Evolutionary conservation across 2,113 vertebrate species (phyloP), one percentile per base, ranked within the genome.

Genomic region (Phoxinus phoxinus): DNA sequence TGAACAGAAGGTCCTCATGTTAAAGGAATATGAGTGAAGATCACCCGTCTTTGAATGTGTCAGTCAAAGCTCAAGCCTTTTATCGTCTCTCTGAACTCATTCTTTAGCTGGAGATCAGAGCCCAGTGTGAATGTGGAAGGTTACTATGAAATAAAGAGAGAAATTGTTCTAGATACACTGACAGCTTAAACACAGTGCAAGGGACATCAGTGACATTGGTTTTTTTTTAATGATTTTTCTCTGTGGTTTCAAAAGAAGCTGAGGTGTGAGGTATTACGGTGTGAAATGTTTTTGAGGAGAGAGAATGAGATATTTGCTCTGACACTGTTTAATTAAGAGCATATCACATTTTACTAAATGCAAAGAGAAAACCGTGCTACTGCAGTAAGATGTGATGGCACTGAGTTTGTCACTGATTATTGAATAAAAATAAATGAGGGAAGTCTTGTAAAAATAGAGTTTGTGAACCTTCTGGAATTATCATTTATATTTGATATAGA

Each of bases 101-200:
- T 53, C 25, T 77, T 77, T 21, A 56, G 48, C 48, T 77, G 9
- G n/a, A 58, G 51, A 77, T 77, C 27, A 77, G 30, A 58, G 27
- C 9, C 27, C 4, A 77, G 27, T 77, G 25, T 56, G 6, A 61
- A 79, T 41, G 12, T 35, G 21, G 21, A 78, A 78, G 32, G 6
- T 32, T 59, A 32, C n/a, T 76, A 10, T 9, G 15, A 75, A 27
- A 17, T 25, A 76, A 21, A 72, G 8, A 72, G 25, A 10, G 7
- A 13, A 58, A n/a, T 78, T 78, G 30, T 15, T 37, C 30, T 35
- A 19, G 10, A 35, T n/a, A 32, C 30, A 78, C 51, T 78, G 51
- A 58, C 69, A 72, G 21, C 19, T 44, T 6, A 72, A 78, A 59
- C 5, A 56, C 30, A 58, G 56, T 58, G 27, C 51, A 30, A 77